A percentile compares a stretch with the other conserved stretches of the same genome.
phyloP scores from a whole-genome alignment of 2,797 vertebrate genomes.

The Gobionotothen gibberifrons region DNA sequence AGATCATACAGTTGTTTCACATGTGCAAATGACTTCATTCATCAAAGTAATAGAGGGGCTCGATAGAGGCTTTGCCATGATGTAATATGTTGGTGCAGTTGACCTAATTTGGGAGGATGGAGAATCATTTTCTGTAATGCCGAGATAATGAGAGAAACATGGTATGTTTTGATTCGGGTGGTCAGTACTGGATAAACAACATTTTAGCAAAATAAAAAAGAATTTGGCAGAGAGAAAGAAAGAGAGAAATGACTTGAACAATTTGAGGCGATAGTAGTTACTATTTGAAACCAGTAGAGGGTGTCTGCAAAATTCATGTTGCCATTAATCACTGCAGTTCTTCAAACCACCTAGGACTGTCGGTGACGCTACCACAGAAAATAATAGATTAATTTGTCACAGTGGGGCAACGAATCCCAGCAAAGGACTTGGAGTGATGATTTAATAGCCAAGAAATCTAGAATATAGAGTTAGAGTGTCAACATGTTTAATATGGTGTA shows the following conservation, averaged over 20 bases:
- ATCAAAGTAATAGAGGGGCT: constrained; percentile 60
- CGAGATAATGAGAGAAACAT: constrained; percentile 65
- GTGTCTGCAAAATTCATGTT: constrained; percentile 77
- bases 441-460: constrained; percentile 58
- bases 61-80: constrained; percentile 51
- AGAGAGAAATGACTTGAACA: constrained; percentile 56
- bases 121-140: constrained; percentile 61
- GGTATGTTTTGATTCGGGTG: constrained; percentile 58
- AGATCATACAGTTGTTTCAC: constrained; percentile 49
- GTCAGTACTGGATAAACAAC: constrained; percentile 53
- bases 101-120: constrained; percentile 70
- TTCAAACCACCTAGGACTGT: constrained; percentile 75
- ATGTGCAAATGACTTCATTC: constrained; percentile 68
- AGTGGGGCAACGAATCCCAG: constrained; percentile 58
- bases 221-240: constrained; percentile 19
- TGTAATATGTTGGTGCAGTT: constrained; percentile 69
- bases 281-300: constrained; percentile 78
- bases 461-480: constrained; percentile 54
- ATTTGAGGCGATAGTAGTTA: constrained; percentile 70
- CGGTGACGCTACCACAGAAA: constrained; percentile 66
- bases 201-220: constrained; percentile 19
- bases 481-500: constrained; percentile 56
- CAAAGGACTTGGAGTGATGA: constrained; percentile 55
- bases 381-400: constrained; percentile 73
- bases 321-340: constrained; percentile 74